Evolutionary conservation across 2,888 invertebrate species (phyloP), one percentile per base, ranked within the genome.

Genomic region (Schizaphis graminum): DNA sequence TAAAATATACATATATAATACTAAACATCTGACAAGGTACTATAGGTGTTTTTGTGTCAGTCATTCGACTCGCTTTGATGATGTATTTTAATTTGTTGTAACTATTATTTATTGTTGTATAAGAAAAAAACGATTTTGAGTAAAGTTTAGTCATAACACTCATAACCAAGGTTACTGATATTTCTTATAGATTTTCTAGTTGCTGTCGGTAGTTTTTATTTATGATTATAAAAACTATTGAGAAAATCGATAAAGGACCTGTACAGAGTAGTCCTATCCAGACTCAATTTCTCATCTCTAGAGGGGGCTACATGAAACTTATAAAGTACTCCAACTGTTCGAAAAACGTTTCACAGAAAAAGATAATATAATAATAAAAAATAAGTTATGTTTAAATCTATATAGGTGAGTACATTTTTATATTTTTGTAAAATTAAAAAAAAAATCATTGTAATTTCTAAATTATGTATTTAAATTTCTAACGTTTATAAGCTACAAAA

Each of bases 261-360:
- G 21, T 77, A 77, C 35, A 77, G 77, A 77, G 35, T 21, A 77
- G 7, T 77, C 7, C 35, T 77, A 8, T 41, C 77, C 35, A 77
- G 77, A 77, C 77, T 77, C 77, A 21, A 77, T 77, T 35, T 77
- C 77, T 77, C 77, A 77, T 77, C 77, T 77, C 77, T 77, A 77
- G 77, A 77, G 77, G 77, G 77, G 77, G 77, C 77, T 77, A 77
- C 77, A 35, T 35, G 35, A 77, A 77, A 35, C 77, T 77, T 77
- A 35, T 35, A 77, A 35, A 77, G 35, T 35, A 35, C 77, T 35
- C 77, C 35, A 35, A 35, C 21, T 35, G 8, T 77, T 77, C 35
- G 21, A 77, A 77, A 77, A 77, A 77, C 35, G 10, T 77, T 21
- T 77, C 35, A 35, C 7, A 35, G 77, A 77, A 77, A 35, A 77